These are phyloP conservation scores for Bettongia penicillata DNA, from an alignment of 2,113 vertebrate species.

Conservation along the genomic window DNA sequence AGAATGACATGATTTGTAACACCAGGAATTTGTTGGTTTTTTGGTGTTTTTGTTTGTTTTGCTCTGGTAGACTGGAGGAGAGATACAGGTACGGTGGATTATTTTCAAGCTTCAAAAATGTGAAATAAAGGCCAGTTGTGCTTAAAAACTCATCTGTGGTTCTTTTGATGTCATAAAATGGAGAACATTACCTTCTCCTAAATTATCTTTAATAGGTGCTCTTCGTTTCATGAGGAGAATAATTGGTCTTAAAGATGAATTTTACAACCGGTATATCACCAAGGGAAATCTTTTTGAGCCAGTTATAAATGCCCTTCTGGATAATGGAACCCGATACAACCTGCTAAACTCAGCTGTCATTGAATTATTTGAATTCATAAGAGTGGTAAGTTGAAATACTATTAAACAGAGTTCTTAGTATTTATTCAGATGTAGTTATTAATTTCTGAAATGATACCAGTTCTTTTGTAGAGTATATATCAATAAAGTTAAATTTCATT, in stretches of 20 bases:
- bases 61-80: not conserved
- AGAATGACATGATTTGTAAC: constrained; percentile 8
- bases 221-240: constrained; percentile 99
- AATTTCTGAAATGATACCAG: not conserved
- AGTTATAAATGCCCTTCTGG: constrained; percentile 97
- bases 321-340: constrained; percentile 98
- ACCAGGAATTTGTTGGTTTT: not conserved
- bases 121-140: constrained; percentile 31
- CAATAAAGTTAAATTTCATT: constrained; percentile 12
- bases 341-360: constrained; percentile 98
- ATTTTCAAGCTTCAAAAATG: constrained; percentile 42
- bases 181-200: not conserved
- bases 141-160: not conserved
- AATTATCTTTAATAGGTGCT: constrained; percentile 87
- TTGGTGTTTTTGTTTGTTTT: constrained; percentile 34
- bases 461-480: constrained; percentile 3
- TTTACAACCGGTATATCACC: constrained; percentile 99
- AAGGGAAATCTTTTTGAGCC: constrained; percentile 99
- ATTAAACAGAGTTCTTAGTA: constrained; percentile 46
- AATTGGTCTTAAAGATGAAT: constrained; percentile 98
- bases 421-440: not conserved
- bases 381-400: constrained; percentile 90
- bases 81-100: constrained; percentile 22
- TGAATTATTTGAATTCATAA: constrained; percentile 98
- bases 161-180: constrained; percentile 27